Base-by-base conservation (phyloP, 2,113 vertebrate species). In the Talpa occidentalis region DNA sequence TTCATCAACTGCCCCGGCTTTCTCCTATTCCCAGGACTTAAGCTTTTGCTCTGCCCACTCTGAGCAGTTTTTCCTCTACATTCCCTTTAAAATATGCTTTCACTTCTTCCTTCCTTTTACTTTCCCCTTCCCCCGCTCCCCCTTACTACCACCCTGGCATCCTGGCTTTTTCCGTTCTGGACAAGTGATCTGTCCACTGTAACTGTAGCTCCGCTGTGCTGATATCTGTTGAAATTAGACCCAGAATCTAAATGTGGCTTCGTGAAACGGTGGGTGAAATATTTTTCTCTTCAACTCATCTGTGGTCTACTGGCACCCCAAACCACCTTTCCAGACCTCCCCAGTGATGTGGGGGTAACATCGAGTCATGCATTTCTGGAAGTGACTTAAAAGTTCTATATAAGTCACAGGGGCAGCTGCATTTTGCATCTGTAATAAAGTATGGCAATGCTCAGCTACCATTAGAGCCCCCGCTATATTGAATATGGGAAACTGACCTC, bases 221-320 rank as follows among this genome's bases (percentile, higher is more conserved):
- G 96, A 88, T 97, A 97, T 92, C 97, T 93, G 95, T 93, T 97
- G 97, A 97, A 97, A 97, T 97, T 90, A 97, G 94, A 97, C 97
- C 96, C 89, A 97, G 95, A 97, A 97, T 97, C 96, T 97, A 94
- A 97, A 97, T 96, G 96, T 42, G 81, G 93, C 96, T 97, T 92
- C 96, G 35, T 93, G 95, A 92, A 96, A 90, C 26, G 72, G 69
- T 72, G 86, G 80, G 76, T 59, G 35, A 93, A 91, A 94, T 92
- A 85, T 94, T 96, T 92, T 95, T 94, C 92, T 82, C 80, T 92
- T 92, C 32, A 12, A 21, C 37, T 87, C 49, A 79, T 84, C 54
- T 32, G 7, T 52, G 62, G 26, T 62, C 32, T 52, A 2, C 52
- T 56, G 79, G 47, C 54, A 72, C 32, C 52, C 74, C 42, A 44